phyloP scores from a whole-genome alignment of 2,888 invertebrate genomes.

The Phania funesta region DNA sequence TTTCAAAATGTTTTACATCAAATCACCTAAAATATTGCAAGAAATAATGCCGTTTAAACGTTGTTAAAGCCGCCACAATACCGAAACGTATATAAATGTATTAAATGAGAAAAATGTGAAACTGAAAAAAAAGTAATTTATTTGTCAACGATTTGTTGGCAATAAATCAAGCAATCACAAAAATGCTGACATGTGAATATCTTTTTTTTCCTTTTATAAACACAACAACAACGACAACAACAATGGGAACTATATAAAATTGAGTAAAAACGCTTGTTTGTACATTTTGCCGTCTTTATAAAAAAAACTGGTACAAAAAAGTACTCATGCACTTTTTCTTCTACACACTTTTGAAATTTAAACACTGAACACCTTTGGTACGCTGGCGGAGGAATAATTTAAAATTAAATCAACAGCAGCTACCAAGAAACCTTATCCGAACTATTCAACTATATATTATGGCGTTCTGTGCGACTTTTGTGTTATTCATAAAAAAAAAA shows the following conservation, averaged over 20 bases:
- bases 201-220: conserved; percentile 18
- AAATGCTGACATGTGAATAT: conserved; percentile 74
- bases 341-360: not conserved
- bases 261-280: conserved; percentile 18
- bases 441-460: too few species aligned
- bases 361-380: not conserved
- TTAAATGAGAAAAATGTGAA: conserved; percentile 52
- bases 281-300: conserved; percentile 44
- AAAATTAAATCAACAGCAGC: too few species aligned
- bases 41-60: conserved; percentile 52
- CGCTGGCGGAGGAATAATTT: not conserved
- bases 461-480: too few species aligned
- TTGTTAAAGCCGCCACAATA: conserved; percentile 49
- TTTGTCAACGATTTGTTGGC: conserved; percentile 74
- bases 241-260: too few species aligned
- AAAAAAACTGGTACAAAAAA: conserved; percentile 20
- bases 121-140: conserved; percentile 69
- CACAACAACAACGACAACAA: conserved; percentile 4
- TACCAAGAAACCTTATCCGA: not conserved
- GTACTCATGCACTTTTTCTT: conserved; percentile 17
- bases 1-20: conserved; percentile 60
- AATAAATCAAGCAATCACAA: conserved; percentile 79
- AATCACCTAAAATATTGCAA: conserved; percentile 54
- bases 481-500: too few species aligned
- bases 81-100: conserved; percentile 41